Percentiles rank a stretch among this genome's conserved stretches.
phyloP scores from a whole-genome alignment of 2,797 vertebrate genomes.

The Scolopax rusticola region DNA sequence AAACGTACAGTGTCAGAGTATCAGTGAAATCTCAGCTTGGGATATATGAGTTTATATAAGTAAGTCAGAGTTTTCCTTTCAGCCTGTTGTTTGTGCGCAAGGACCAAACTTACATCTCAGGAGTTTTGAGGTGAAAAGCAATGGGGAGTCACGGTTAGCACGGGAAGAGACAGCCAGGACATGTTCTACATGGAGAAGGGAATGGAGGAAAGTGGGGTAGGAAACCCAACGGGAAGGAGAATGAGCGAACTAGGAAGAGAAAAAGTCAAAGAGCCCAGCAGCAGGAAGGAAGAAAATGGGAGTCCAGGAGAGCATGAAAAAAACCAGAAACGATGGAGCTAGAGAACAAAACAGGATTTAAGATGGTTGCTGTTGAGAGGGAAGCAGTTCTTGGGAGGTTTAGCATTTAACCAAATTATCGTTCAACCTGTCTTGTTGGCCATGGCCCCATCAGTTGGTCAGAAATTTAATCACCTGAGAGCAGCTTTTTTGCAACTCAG shows the following conservation, averaged over 20 bases:
- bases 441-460: not conserved
- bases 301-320: not conserved
- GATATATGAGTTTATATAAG: fast-evolving
- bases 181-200: not conserved
- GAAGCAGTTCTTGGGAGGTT: not conserved
- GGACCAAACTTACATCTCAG: not conserved
- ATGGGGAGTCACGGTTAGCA: not conserved
- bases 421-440: not conserved
- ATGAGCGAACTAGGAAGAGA: not conserved
- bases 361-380: not conserved
- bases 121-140: not conserved
- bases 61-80: not conserved
- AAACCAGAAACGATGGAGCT: not conserved
- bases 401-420: fast-evolving
- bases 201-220: not conserved
- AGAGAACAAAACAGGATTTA: not conserved
- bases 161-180: not conserved
- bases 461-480: not conserved
- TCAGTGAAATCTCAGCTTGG: not conserved
- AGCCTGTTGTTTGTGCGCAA: not conserved
- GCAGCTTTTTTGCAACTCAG: not conserved
- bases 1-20: not conserved
- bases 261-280: not conserved
- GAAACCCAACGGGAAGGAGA: not conserved
- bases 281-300: not conserved